Base-by-base conservation (phyloP, 2,113 vertebrate species). In the Scolopax mira region DNA sequence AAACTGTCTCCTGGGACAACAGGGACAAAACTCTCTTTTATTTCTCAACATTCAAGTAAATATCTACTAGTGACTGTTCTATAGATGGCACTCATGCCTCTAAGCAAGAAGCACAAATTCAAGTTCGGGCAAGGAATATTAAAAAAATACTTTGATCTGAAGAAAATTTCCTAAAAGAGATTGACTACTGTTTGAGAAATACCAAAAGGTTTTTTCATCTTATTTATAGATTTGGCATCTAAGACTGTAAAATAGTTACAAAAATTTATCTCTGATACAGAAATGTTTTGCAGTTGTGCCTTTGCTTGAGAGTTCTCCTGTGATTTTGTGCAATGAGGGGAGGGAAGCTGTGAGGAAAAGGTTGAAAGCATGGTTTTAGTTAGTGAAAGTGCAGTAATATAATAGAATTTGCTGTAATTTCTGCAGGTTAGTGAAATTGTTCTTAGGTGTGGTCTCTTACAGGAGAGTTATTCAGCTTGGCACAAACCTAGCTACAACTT, bases 81-180 rank as follows among this genome's bases (percentile, higher is more conserved):
- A 95, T 94, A 98, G 98, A 94, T 96, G 97, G 97, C 95, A 95
- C 96, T 97, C 97, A 85, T 18, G 91, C 72, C 96, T 97, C 89
- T 96, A 73, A 72, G 84, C 95, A 93, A 21, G 37, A 89, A 66
- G 33, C 80, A 86, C n/a, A 72, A 73, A 88, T 67, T 44, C 57
- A 83, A 91, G n/a, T 91, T 79, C 25, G 6, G 67, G 72, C 85
- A 65, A 86, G 19, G 39, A 79, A 74, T 52, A 60, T 55, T 82
- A 51, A 65, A 64, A 30, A 57, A 89, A 87, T 42, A 65, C 33
- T 67, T 84, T 48, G 65, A 46, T 91, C 60, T 71, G 48, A 95
- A 81, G 48, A 74, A 75, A 77, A 92, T 44, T 89, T 52, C 41
- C 23, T 62, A 51, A 70, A 92, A 25, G n/a, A 79, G 41, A 48